These are phyloP conservation scores for Corythoichthys haematopterus DNA, from an alignment of 2,113 vertebrate species.

Conservation along the genomic window DNA sequence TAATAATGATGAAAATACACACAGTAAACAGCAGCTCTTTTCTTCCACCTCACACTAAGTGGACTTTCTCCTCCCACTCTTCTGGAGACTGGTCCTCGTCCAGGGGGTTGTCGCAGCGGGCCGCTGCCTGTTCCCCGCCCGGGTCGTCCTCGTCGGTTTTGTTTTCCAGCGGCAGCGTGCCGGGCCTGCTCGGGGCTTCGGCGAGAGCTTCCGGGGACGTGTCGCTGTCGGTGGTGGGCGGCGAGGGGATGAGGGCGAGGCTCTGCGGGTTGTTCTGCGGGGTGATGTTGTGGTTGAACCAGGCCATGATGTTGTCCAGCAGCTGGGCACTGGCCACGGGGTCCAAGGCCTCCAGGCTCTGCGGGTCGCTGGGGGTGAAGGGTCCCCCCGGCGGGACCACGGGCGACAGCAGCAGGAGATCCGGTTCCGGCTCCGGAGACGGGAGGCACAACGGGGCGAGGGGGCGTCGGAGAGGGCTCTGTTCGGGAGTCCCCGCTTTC, in stretches of 20 bases:
- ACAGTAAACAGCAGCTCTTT: constrained; percentile 40
- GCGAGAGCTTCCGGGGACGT: constrained; percentile 59
- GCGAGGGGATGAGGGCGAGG: constrained; percentile 65
- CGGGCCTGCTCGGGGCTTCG: constrained; percentile 31
- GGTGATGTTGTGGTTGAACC: constrained; percentile 70
- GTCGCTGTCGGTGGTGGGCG: constrained; percentile 60
- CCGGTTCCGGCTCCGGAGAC: constrained; percentile 55
- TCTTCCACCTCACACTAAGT: constrained; percentile 55
- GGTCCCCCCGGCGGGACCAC: constrained; percentile 61
- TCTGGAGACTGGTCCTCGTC: constrained; percentile 49
- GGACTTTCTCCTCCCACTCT: constrained; percentile 66
- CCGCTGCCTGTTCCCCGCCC: constrained; percentile 42
- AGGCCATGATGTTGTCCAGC: constrained; percentile 73
- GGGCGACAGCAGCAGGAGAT: constrained; percentile 58
- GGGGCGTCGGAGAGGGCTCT: constrained; percentile 28
- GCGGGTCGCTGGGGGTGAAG: constrained; percentile 67
- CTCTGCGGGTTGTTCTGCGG: constrained; percentile 68
- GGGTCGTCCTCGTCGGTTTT: constrained; percentile 18
- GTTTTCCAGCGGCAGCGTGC: constrained; percentile 44
- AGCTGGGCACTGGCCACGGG: constrained; percentile 64
- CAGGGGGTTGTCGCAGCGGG: constrained; percentile 24
- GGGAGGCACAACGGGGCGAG: constrained; percentile 65
- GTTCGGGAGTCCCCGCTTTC: constrained; percentile 72
- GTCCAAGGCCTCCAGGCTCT: constrained; percentile 64
- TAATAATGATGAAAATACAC: constrained; percentile 36